Base-by-base conservation (phyloP, 2,888 invertebrate genomes). In the Andrena marginata region DNA sequence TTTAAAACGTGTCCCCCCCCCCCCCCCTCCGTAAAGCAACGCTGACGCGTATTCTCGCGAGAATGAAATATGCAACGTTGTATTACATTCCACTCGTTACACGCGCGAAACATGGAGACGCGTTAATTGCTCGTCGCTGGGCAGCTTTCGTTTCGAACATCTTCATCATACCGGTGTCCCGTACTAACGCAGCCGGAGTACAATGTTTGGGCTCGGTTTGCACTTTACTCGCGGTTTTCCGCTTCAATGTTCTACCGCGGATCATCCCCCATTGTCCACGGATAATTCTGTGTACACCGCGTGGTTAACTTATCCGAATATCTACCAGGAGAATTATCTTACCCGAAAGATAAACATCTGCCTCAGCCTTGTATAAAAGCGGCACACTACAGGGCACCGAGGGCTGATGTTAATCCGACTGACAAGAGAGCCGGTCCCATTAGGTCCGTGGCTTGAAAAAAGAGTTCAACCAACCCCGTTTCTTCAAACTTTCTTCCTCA, bases 401-500 rank as follows among this genome's bases (percentile, higher is more conserved):
- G 33, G 51, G 84, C 51, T 42, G 79, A 75, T 78, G 76, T 79
- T 84, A 83, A 84, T 83, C 79, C 75, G 60, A 26, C 64, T 65
- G 84, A 79, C 74, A 65, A 74, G 79, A 72, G 72, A 54, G 42
- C 31, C 71, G 75, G 29, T 67, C 68, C 72, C 71, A 62, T 63
- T 64, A 69, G 75, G 59, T 64, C 54, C 76, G 68, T 20, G 48
- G 60, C 33, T 65, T 26, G 26, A 42, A 56, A 48, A 72, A 71
- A 80, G 59, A 63, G 51, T 35, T 35, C 75, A 48, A 42, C 42
- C 70, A 84, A 83, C 78, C 78, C 70, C 79, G 33, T 84, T 83
- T 71, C 72, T 83, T 82, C 71, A 84, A 84, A 84, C 82, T 77
- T 82, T 84, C 82, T 70, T 83, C 73, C 74, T 49, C 74, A 59